Conservation (phyloP, 1,140 invertebrate species). For the Heliothis virescens region DNA sequence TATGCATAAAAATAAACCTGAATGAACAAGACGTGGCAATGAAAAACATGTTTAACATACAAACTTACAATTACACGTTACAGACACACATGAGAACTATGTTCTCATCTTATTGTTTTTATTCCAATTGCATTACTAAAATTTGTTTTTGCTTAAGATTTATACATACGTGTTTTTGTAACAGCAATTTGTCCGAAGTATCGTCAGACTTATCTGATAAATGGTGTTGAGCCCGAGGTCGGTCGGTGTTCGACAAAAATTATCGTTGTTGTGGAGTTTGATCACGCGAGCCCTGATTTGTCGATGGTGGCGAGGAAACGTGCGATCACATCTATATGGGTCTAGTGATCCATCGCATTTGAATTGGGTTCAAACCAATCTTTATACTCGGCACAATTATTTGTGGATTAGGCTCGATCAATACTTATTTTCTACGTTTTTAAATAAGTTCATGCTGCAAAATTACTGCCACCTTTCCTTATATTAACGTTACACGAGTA, state of each 20-base stretch:
- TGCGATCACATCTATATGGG: slow-evolving; percentile 34
- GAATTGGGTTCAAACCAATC: slow-evolving; percentile 39
- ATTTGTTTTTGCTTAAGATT: slow-evolving; percentile 14
- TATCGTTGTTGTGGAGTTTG: slow-evolving; percentile 43
- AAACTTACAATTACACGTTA: slow-evolving; percentile 37
- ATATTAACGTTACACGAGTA: slow-evolving; percentile 1
- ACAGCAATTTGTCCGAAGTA: slow-evolving; percentile 21
- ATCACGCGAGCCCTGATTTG: slow-evolving; percentile 40
- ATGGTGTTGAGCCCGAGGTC: slow-evolving; percentile 25
- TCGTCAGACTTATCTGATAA: slow-evolving; percentile 45
- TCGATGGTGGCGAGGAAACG: slow-evolving; percentile 35
- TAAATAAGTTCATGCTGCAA: too few species aligned
- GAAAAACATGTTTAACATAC: slow-evolving; percentile 14
- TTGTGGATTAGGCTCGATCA: slow-evolving; percentile 24
- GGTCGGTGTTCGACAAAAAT: slow-evolving; percentile 33
- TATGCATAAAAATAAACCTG: slow-evolving; percentile 35
- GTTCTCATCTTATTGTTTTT: slow-evolving; percentile 38
- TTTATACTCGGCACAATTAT: slow-evolving; percentile 28
- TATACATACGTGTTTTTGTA: slow-evolving; percentile 20
- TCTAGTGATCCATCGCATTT: slow-evolving; percentile 24
- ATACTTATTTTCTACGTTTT: slow-evolving; percentile 32
- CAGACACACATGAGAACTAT: neutral
- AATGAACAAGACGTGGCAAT: slow-evolving; percentile 26
- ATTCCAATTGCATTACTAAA: slow-evolving; percentile 24
- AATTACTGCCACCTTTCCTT: neutral